Percentiles rank a stretch among this genome's conserved stretches.
These are phyloP conservation scores for Amphimallon solstitiale DNA, from an alignment of 2,888 invertebrate genomes.

Conservation along the genomic window DNA sequence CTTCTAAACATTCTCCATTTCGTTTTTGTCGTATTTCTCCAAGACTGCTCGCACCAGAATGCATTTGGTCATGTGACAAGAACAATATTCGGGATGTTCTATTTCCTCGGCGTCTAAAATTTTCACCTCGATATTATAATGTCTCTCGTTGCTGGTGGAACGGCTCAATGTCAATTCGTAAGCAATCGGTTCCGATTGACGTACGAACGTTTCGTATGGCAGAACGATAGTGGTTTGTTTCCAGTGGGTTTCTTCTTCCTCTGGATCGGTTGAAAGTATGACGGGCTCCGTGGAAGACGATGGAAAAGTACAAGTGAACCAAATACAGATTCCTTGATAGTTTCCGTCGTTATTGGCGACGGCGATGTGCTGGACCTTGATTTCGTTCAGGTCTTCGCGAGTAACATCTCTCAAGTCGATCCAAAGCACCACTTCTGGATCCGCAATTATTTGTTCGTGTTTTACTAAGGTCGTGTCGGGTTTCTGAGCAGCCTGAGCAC, in stretches of 20 bases:
- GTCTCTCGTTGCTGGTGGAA: slow-evolving; percentile 64
- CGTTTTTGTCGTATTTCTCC: slow-evolving; percentile 62
- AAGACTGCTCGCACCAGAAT: slow-evolving; percentile 75
- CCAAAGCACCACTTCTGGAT: slow-evolving; percentile 73
- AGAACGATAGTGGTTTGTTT: slow-evolving; percentile 80
- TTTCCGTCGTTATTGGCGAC: slow-evolving; percentile 69
- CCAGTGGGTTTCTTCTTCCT: slow-evolving; percentile 73
- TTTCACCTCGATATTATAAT: slow-evolving; percentile 77
- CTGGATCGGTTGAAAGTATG: slow-evolving; percentile 69
- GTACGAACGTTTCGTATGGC: slow-evolving; percentile 71
- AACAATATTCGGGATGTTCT: slow-evolving; percentile 82
- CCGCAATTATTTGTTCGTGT: slow-evolving; percentile 70
- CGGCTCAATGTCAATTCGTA: slow-evolving; percentile 73
- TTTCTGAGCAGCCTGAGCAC: slow-evolving; percentile 70
- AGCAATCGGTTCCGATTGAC: slow-evolving; percentile 73
- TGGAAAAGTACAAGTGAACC: slow-evolving; percentile 84
- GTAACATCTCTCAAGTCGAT: slow-evolving; percentile 74
- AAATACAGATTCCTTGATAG: slow-evolving; percentile 80
- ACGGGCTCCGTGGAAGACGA: slow-evolving; percentile 59
- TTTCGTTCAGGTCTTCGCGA: slow-evolving; percentile 69
- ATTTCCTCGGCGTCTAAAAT: slow-evolving; percentile 74
- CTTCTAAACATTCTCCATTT: slow-evolving; percentile 22
- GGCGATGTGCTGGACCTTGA: slow-evolving; percentile 71
- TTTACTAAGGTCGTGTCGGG: slow-evolving; percentile 73
- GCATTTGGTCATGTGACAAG: slow-evolving; percentile 81